A percentile compares a stretch with the other conserved stretches of the same genome.
Conservation (phyloP, 1,140 invertebrate genomes). For the Aphis craccivora region DNA sequence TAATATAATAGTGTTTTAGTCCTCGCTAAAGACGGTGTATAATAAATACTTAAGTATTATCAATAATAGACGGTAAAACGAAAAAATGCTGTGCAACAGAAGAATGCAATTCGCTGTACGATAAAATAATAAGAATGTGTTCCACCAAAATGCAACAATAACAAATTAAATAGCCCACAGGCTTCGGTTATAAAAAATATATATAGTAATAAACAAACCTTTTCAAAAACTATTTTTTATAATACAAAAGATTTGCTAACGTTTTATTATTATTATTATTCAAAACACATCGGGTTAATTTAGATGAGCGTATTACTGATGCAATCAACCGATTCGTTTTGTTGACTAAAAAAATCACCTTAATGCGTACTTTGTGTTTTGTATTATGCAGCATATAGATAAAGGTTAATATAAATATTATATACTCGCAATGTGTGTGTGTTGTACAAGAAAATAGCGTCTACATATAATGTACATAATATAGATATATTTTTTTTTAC, state of each 20-base stretch:
- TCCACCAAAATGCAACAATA: background rate
- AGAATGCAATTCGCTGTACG: background rate
- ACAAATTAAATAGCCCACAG: conserved; percentile 9
- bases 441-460: background rate
- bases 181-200: background rate
- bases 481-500: background rate
- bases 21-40: background rate
- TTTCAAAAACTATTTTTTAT: background rate
- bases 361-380: background rate
- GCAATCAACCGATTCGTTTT: background rate
- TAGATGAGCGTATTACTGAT: background rate
- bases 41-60: background rate
- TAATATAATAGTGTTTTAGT: background rate
- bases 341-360: background rate
- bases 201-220: background rate
- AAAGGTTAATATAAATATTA: conserved; percentile 16
- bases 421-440: background rate
- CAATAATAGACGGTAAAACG: background rate
- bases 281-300: background rate
- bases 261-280: background rate
- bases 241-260: background rate
- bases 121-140: conserved; percentile 13
- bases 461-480: background rate
- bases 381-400: background rate
- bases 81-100: background rate